Percentiles rank a stretch among this genome's conserved stretches.
These are phyloP conservation scores for Linnaemya tessellans DNA, from an alignment of 2,888 invertebrate genomes.

Conservation along the genomic window DNA sequence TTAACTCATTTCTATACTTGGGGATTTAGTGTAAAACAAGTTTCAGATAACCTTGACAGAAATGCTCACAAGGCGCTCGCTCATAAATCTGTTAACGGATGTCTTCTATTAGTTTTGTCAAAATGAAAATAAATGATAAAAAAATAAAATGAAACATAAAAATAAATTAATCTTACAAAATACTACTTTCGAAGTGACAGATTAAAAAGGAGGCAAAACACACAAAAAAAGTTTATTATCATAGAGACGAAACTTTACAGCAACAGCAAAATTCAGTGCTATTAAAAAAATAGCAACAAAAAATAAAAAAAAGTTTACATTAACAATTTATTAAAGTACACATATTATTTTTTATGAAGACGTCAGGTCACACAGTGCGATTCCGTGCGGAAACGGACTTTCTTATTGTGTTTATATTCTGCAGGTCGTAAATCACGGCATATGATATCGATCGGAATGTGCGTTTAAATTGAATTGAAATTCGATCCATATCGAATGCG, in stretches of 20 bases:
- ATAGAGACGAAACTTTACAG: not conserved
- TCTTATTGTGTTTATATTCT: no score
- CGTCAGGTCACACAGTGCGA: no score
- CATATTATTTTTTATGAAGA: no score
- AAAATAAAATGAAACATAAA: not conserved
- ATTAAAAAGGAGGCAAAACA: constrained; percentile 31
- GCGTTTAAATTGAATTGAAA: no score
- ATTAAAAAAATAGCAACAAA: no score
- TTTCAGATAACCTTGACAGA: constrained; percentile 66
- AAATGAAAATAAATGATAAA: not conserved
- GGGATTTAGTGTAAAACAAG: constrained; percentile 42
- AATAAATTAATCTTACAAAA: constrained; percentile 26
- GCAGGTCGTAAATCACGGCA: no score
- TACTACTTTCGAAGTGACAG: not conserved
- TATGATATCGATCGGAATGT: no score
- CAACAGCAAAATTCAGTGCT: no score
- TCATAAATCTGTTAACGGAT: constrained; percentile 68
- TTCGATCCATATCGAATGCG: no score
- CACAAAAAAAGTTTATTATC: not conserved
- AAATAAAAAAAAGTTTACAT: no score
- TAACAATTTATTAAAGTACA: no score
- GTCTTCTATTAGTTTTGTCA: constrained; percentile 60
- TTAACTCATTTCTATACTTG: not conserved
- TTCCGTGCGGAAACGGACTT: no score
- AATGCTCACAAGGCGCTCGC: constrained; percentile 57